These are phyloP conservation scores for Drosophila aldrichi DNA, from an alignment of 2,888 invertebrate species.

Conservation along the genomic window DNA sequence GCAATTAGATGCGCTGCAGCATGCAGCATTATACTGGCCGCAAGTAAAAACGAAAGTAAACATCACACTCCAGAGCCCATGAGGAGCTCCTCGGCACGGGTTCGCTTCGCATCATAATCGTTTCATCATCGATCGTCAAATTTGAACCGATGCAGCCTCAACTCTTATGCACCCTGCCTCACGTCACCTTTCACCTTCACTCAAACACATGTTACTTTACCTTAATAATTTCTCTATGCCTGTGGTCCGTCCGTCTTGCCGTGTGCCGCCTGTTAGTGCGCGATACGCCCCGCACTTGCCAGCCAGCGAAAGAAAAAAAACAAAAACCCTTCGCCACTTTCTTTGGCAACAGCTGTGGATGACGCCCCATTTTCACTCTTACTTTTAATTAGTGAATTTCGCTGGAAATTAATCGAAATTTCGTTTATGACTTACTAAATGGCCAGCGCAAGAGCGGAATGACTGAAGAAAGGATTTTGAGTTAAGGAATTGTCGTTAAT, in stretches of 20 bases:
- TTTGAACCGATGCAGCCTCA: slow-evolving; percentile 16
- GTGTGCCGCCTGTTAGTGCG: slow-evolving; percentile 65
- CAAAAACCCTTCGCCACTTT: slow-evolving; percentile 55
- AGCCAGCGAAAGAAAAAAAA: slow-evolving; percentile 7
- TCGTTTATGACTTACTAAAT: slow-evolving; percentile 44
- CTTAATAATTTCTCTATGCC: slow-evolving; percentile 33
- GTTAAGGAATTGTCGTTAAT: background rate
- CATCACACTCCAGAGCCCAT: slow-evolving; percentile 11
- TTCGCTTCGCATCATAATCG: slow-evolving; percentile 36
- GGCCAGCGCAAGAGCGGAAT: background rate
- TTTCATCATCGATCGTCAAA: slow-evolving; percentile 56
- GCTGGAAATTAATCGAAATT: slow-evolving; percentile 36
- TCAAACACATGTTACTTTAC: slow-evolving; percentile 71
- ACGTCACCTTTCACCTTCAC: slow-evolving; percentile 43
- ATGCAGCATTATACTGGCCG: slow-evolving; percentile 47
- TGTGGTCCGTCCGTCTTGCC: slow-evolving; percentile 52
- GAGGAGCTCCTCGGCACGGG: slow-evolving; percentile 45
- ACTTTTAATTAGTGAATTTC: slow-evolving; percentile 56
- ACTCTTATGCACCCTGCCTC: slow-evolving; percentile 8
- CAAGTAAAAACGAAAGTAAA: slow-evolving; percentile 53
- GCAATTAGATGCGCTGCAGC: slow-evolving; percentile 67
- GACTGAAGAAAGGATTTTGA: background rate
- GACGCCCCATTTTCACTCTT: slow-evolving; percentile 60
- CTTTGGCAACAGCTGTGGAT: slow-evolving; percentile 53
- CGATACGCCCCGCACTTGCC: slow-evolving; percentile 63